Percentiles rank a stretch among this genome's conserved stretches.
phyloP scores from a whole-genome alignment of 2,888 invertebrate species.

The Caenorhabditis sp. region DNA sequence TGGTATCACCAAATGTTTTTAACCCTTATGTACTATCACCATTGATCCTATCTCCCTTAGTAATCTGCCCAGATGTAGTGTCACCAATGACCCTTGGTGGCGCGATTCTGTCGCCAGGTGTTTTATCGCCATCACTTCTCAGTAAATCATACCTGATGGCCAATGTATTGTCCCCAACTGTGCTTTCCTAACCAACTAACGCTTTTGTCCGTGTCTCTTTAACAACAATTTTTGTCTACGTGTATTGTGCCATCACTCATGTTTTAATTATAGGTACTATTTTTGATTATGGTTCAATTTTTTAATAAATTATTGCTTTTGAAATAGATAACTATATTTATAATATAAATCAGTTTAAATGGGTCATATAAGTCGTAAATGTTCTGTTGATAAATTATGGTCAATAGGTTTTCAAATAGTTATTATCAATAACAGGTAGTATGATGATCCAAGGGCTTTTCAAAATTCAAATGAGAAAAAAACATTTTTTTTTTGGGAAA shows the following conservation, averaged over 20 bases:
- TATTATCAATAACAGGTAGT: background rate
- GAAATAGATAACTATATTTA: slow-evolving; percentile 1
- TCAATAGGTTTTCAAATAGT: background rate
- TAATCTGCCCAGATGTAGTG: slow-evolving; percentile 49
- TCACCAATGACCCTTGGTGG: slow-evolving; percentile 59
- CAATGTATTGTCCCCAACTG: slow-evolving; percentile 60
- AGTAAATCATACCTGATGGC: slow-evolving; percentile 63
- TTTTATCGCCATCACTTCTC: slow-evolving; percentile 62
- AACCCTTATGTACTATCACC: slow-evolving; percentile 66
- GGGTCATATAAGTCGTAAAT: background rate
- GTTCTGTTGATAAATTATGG: background rate
- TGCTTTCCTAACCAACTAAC: slow-evolving; percentile 38
- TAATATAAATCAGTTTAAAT: slow-evolving; percentile 1
- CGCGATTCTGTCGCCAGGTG: slow-evolving; percentile 62
- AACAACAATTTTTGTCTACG: slow-evolving; percentile 6
- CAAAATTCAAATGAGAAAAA: no score
- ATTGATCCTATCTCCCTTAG: slow-evolving; percentile 48
- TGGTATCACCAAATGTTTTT: slow-evolving; percentile 59
- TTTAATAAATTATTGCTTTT: background rate
- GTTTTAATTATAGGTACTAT: slow-evolving; percentile 9
- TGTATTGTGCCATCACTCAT: slow-evolving; percentile 2
- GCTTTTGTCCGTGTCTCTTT: background rate
- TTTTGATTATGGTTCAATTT: background rate
- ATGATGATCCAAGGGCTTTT: no score
- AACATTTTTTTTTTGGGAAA: no score